Conservation (phyloP, 2,888 invertebrate species). For the Megalurothrips usitatus region DNA sequence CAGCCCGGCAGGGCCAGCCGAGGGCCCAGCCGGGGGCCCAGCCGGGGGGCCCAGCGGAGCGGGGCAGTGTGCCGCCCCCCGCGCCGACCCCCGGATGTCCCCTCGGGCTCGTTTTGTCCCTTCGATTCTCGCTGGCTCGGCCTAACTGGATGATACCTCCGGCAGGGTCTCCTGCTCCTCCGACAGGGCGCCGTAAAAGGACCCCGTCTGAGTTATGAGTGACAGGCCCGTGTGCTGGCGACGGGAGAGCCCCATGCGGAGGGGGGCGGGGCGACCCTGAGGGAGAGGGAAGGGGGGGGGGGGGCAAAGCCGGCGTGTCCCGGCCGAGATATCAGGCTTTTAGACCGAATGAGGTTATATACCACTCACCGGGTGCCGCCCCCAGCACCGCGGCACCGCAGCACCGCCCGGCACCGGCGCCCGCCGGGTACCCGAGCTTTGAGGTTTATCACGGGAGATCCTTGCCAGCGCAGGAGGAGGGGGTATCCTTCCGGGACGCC, state of each 20-base stretch:
- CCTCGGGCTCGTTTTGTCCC: no score
- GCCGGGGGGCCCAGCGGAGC: no score
- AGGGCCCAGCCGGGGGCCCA: no score
- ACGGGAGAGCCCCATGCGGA: no score
- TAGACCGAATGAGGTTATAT: slow-evolving; percentile 20
- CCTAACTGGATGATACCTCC: no score
- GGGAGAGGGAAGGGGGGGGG: no score
- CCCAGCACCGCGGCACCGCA: neutral
- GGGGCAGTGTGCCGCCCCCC: no score
- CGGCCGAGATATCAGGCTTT: slow-evolving; percentile 19
- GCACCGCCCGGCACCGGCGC: neutral
- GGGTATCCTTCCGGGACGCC: neutral
- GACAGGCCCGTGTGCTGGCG: neutral
- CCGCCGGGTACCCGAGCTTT: neutral
- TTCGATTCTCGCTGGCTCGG: no score
- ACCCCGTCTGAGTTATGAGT: neutral
- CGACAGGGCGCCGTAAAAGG: neutral
- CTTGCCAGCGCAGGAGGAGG: neutral
- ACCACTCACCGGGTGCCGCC: neutral
- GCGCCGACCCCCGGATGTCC: no score
- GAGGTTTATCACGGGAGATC: neutral
- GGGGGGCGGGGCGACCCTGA: no score
- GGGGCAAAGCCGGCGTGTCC: neutral
- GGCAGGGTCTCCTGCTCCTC: no score
- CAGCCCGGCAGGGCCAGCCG: no score